Evolutionary conservation across 2,888 invertebrate species (phyloP).

Genomic region (Dolichopus griseipennis): DNA sequence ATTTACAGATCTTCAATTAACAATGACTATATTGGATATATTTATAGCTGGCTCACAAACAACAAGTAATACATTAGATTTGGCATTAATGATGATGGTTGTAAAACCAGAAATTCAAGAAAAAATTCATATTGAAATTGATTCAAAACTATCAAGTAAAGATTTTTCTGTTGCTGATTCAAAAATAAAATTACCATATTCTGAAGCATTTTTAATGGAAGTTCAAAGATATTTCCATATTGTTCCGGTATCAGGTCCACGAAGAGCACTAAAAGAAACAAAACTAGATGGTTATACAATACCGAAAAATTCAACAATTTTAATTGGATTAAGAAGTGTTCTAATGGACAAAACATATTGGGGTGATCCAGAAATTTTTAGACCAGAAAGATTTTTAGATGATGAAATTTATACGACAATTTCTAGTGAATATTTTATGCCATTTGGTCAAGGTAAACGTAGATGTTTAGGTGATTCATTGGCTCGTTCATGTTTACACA

Average conservation of each 20-base stretch:
- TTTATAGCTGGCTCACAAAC: constrained; percentile 60
- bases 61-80: constrained; percentile 54
- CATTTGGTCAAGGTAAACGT: constrained; percentile 49
- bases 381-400: constrained; percentile 56
- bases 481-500: constrained; percentile 53
- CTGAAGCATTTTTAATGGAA: constrained; percentile 50
- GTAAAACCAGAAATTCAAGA: constrained; percentile 51
- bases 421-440: constrained; percentile 38
- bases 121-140: constrained; percentile 50
- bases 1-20: constrained; percentile 53
- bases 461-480: constrained; percentile 57
- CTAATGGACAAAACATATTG: constrained; percentile 51
- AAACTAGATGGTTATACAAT: constrained; percentile 48
- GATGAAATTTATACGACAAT: constrained; percentile 28
- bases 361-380: constrained; percentile 53
- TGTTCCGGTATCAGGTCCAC: constrained; percentile 49
- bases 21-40: constrained; percentile 57
- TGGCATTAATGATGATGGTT: constrained; percentile 52
- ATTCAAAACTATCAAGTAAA: constrained; percentile 31
- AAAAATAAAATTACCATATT: constrained; percentile 45
- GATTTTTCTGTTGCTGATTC: constrained; percentile 33
- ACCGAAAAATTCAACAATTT: constrained; percentile 47
- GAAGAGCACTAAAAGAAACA: constrained; percentile 48
- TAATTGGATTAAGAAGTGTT: constrained; percentile 49
- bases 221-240: constrained; percentile 50